phyloP scores from a whole-genome alignment of 2,113 vertebrate species.

The Rynchops niger region DNA sequence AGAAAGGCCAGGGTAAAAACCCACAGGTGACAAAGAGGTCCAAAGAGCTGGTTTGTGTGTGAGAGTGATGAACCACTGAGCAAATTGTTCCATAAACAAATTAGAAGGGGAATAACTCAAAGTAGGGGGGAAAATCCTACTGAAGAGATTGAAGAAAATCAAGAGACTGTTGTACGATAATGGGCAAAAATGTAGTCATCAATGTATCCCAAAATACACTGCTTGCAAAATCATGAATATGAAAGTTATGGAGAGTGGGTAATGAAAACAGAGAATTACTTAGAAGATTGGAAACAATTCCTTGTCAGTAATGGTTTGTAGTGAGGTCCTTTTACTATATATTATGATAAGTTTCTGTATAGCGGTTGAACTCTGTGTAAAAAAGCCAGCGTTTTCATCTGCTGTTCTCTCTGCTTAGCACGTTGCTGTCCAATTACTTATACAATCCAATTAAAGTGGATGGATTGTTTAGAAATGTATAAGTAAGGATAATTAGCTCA shows the following conservation, averaged over 20 bases:
- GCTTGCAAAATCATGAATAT: neutral
- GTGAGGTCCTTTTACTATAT: neutral
- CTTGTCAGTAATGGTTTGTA: neutral
- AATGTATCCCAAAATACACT: neutral
- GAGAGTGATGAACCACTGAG: neutral
- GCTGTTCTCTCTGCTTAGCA: neutral
- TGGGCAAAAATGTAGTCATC: neutral
- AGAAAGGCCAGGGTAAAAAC: neutral
- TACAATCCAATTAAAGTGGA: neutral
- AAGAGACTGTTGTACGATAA: neutral
- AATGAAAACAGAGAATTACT: neutral
- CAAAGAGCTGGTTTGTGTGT: rapidly evolving
- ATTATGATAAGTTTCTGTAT: neutral
- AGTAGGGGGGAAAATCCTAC: neutral
- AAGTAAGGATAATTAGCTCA: neutral
- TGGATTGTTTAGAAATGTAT: neutral
- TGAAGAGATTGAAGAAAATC: neutral
- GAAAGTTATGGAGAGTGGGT: neutral
- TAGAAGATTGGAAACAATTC: neutral
- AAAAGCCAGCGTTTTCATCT: neutral
- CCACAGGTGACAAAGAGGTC: neutral
- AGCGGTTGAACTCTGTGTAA: neutral
- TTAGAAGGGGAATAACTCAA: neutral
- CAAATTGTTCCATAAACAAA: neutral
- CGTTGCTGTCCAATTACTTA: neutral